These are phyloP conservation scores for Mobula birostris DNA, from an alignment of 2,113 vertebrate genomes.

Conservation along the genomic window DNA sequence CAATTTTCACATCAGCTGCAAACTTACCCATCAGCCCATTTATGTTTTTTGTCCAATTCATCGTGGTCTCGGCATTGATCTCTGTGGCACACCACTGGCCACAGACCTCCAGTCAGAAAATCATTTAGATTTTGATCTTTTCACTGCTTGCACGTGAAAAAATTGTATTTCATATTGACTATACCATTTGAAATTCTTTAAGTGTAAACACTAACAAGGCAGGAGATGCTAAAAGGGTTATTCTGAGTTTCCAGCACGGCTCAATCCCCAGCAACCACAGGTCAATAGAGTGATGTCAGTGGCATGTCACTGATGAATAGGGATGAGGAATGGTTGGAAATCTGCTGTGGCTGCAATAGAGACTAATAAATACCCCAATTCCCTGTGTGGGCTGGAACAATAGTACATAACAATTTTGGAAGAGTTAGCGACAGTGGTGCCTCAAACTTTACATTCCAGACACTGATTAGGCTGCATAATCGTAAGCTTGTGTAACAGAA, in stretches of 20 bases:
- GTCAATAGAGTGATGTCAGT: neutral
- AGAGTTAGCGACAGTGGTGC: constrained; percentile 2
- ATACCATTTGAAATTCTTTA: neutral
- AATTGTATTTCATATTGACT: neutral
- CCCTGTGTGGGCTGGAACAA: neutral
- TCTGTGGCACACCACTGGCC: too few relatives aligned
- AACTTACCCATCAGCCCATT: too few relatives aligned
- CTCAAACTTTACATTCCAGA: neutral
- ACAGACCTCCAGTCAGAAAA: too few relatives aligned
- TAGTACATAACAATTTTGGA: neutral
- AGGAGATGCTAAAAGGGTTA: neutral
- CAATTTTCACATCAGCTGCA: too few relatives aligned
- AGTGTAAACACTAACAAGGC: neutral
- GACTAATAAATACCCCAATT: neutral
- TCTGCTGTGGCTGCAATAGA: neutral
- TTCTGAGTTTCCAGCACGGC: neutral
- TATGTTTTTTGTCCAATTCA: too few relatives aligned
- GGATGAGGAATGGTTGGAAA: neutral
- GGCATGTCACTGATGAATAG: neutral
- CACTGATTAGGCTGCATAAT: neutral
- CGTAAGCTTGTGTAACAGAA: too few relatives aligned
- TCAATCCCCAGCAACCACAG: neutral
- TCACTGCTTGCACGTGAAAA: neutral
- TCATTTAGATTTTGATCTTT: neutral
- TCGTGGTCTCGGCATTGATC: too few relatives aligned